Conservation (phyloP, 2,888 invertebrate genomes). For the Phortica magna region DNA sequence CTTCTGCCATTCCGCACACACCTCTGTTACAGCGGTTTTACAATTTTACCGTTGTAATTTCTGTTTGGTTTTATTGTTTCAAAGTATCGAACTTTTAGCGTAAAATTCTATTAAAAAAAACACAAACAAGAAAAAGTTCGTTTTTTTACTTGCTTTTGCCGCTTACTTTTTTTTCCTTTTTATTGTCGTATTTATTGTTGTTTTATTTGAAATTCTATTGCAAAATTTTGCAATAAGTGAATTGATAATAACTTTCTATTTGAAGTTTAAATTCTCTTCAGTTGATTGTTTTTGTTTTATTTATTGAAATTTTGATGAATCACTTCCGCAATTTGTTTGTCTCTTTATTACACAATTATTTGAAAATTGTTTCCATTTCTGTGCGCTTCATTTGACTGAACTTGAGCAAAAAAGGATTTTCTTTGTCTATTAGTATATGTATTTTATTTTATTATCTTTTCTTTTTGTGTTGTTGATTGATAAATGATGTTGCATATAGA, state of each 20-base stretch:
- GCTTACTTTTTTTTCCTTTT: background rate
- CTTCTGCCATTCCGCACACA: background rate
- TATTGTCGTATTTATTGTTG: conserved; percentile 12
- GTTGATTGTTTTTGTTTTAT: conserved; percentile 15
- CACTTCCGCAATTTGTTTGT: conserved; percentile 21
- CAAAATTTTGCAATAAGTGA: conserved; percentile 27
- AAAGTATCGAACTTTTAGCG: conserved; percentile 55
- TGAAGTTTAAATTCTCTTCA: background rate
- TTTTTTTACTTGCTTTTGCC: background rate
- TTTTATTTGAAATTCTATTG: conserved; percentile 26
- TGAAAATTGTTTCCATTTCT: conserved; percentile 3
- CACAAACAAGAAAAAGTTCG: background rate
- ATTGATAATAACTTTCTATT: conserved; percentile 24
- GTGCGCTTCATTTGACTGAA: background rate
- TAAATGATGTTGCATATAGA: no score
- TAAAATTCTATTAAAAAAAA: conserved; percentile 55
- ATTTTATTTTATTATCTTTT: no score
- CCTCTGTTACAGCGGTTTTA: conserved; percentile 50
- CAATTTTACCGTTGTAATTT: conserved; percentile 59
- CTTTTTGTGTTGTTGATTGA: no score
- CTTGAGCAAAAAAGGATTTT: background rate
- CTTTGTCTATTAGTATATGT: no score
- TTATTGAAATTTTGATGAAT: conserved; percentile 15
- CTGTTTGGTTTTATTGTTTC: conserved; percentile 48
- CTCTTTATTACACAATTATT: conserved; percentile 18